Percentiles rank a stretch among this genome's conserved stretches.
Evolutionary conservation across 1,140 invertebrate genomes (phyloP).

Genomic region (Neelides sp.): DNA sequence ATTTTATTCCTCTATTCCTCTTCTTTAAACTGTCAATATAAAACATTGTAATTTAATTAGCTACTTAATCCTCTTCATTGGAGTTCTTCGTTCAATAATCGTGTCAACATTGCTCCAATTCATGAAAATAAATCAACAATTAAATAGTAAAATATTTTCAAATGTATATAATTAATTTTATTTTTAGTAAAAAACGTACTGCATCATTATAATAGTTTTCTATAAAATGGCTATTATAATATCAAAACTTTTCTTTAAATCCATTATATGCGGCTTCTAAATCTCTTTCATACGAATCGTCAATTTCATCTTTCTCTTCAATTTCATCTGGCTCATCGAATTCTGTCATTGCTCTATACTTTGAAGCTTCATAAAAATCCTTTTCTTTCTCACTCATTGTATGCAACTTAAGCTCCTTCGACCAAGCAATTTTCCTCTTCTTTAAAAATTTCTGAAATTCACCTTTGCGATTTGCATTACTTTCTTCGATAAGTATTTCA

Average conservation of each 20-base stretch:
- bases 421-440: neutral
- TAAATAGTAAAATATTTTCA: neutral
- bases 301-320: neutral
- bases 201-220: neutral
- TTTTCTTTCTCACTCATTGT: neutral
- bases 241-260: neutral
- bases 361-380: neutral
- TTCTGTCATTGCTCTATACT: neutral
- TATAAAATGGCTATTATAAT: neutral
- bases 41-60: neutral
- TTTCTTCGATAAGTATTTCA: too few species aligned
- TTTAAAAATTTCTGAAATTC: constrained; percentile 22
- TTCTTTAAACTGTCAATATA: neutral
- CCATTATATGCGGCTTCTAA: neutral
- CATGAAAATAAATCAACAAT: too few species aligned
- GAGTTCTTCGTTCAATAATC: too few species aligned
- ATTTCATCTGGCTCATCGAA: too few species aligned
- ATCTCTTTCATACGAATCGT: constrained; percentile 1
- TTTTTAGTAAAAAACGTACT: neutral
- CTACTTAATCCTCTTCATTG: neutral
- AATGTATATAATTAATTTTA: neutral
- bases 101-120: too few species aligned
- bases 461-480: neutral
- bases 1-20: neutral
- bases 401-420: constrained; percentile 1